These are phyloP conservation scores for Gnathonemus longibarbis DNA, from an alignment of 2,113 vertebrate species.

Conservation along the genomic window DNA sequence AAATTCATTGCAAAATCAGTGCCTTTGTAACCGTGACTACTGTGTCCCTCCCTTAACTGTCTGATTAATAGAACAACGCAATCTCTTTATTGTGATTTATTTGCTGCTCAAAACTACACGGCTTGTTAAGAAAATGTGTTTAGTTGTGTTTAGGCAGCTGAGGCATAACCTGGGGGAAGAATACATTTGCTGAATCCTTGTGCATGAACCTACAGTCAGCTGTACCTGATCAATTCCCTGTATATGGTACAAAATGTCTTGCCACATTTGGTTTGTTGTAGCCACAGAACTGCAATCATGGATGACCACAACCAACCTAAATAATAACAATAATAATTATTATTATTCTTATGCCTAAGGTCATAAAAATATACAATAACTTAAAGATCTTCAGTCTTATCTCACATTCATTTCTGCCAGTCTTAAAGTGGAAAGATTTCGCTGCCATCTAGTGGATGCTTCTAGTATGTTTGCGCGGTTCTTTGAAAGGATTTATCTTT, in stretches of 20 bases:
- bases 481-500: neutral
- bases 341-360: neutral
- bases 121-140: neutral
- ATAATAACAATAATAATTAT: neutral
- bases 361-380: neutral
- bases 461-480: neutral
- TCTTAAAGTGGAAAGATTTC: neutral
- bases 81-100: neutral
- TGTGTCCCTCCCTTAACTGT: neutral
- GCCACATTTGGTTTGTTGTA: neutral
- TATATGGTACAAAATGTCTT: neutral
- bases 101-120: neutral
- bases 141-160: neutral
- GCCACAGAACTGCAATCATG: neutral
- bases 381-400: neutral
- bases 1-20: neutral
- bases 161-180: neutral
- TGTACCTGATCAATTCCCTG: neutral
- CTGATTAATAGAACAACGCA: neutral
- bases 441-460: constrained; percentile 7
- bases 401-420: neutral
- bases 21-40: neutral
- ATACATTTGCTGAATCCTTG: neutral
- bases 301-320: neutral
- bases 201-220: neutral